A percentile compares a stretch with the other conserved stretches of the same genome.
Conservation (phyloP, 2,113 vertebrate genomes). For the Ameiurus melas region DNA sequence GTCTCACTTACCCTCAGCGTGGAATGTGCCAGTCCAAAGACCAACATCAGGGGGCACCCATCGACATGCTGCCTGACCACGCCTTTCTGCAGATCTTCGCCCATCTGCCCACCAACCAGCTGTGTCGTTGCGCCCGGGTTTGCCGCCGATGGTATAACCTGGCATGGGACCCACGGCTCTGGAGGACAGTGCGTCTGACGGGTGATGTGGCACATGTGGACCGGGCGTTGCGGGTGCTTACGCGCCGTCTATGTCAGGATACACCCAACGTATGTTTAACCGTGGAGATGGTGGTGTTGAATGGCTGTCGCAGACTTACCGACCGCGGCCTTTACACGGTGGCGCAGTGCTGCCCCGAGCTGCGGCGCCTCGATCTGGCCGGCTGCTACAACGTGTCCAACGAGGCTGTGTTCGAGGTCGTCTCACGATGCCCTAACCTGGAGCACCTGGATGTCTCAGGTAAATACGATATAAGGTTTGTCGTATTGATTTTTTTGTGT, state of each 20-base stretch:
- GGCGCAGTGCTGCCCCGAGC: conserved; percentile 94
- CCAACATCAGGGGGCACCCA: conserved; percentile 76
- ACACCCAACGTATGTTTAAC: conserved; percentile 97
- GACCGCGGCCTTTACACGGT: conserved; percentile 94
- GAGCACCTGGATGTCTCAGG: conserved; percentile 97
- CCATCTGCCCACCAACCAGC: conserved; percentile 94
- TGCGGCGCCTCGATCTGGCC: conserved; percentile 87
- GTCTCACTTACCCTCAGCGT: conserved; percentile 79
- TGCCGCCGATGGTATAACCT: conserved; percentile 98
- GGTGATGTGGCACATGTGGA: conserved; percentile 93
- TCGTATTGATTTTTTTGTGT: background rate
- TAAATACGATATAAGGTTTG: conserved; percentile 58
- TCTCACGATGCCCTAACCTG: conserved; percentile 93
- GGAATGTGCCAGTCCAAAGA: conserved; percentile 74
- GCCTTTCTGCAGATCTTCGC: conserved; percentile 88
- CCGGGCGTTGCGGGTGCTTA: conserved; percentile 91
- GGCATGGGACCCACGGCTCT: conserved; percentile 94
- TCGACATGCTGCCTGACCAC: conserved; percentile 89
- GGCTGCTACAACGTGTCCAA: conserved; percentile 97
- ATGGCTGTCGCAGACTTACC: conserved; percentile 92
- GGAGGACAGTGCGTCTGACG: conserved; percentile 86
- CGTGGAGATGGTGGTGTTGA: conserved; percentile 90
- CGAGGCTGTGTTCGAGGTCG: conserved; percentile 93
- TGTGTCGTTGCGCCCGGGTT: conserved; percentile 91
- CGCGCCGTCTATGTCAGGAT: conserved; percentile 94